Evolutionary conservation across 2,113 vertebrate genomes (phyloP).

Genomic region (Centropus bengalensis): DNA sequence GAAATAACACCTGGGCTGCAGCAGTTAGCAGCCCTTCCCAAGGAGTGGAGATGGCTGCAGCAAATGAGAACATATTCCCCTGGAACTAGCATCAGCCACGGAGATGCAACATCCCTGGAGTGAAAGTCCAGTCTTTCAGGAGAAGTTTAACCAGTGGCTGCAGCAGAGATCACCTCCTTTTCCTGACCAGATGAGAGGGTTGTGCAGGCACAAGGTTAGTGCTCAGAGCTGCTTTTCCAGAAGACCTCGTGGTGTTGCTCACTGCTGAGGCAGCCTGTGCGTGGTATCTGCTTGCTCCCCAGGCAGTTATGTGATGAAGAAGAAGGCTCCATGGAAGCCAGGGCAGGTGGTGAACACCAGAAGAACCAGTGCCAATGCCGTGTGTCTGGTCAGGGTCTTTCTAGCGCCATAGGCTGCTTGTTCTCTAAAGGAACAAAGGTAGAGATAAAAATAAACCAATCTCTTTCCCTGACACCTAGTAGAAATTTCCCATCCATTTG

Average conservation of each 20-base stretch:
- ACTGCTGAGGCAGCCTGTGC: neutral
- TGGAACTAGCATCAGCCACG: neutral
- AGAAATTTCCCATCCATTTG: slow-evolving; percentile 27
- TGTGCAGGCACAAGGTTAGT: neutral
- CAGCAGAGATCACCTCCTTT: neutral
- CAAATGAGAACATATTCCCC: neutral
- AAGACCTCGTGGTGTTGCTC: neutral
- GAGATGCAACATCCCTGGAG: neutral
- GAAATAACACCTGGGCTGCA: neutral
- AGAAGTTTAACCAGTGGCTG: neutral
- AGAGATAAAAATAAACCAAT: slow-evolving; percentile 20
- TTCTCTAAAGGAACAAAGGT: neutral
- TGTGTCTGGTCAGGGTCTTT: neutral
- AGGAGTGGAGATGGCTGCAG: neutral
- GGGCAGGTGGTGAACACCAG: neutral
- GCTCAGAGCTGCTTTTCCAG: neutral
- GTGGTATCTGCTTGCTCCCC: neutral
- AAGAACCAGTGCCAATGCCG: neutral
- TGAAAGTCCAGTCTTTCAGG: neutral
- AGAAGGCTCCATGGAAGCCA: neutral
- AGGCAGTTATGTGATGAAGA: neutral
- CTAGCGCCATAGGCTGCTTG: neutral
- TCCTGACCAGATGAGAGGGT: neutral
- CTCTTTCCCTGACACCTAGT: neutral
- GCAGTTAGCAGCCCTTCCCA: neutral